Base-by-base conservation (phyloP, 2,113 vertebrate genomes). In the Rousettus leschenaultii region DNA sequence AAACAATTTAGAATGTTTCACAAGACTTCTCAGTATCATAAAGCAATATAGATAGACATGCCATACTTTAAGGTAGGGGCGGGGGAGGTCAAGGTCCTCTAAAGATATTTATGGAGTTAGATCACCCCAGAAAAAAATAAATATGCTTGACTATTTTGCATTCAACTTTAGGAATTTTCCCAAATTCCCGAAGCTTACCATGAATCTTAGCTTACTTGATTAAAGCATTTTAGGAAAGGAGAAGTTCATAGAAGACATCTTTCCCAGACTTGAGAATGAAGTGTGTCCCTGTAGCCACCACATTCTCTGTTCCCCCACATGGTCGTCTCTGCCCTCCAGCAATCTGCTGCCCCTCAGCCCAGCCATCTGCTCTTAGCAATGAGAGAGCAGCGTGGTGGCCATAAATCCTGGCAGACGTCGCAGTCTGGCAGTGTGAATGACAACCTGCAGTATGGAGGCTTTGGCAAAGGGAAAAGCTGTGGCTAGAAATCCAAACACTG, bases 361-460 rank as follows among this genome's bases (percentile, higher is more conserved):
- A 18, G 96, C 98, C 98, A 98, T 98, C 98, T 99, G 98, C 97
- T 98, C 97, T 96, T 92, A 93, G 97, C 96, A 95, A 96, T 15
- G 83, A 98, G 97, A 93, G 98, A 98, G 97, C 98, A 98, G 97
- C 95, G n/a, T 79, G 75, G 94, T 96, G 65, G 97, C 98, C 95
- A 77, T 98, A 92, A 96, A 97, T 43, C 91, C 98, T 98, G 98
- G 98, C 98, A 97, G 98, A 97, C 97, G 4, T 9, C 63, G 97
- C 97, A 93, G 97, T 95, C 98, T 98, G 98, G 98, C 96, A 82
- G 97, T 40, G 97, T 98, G 98, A 98, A 90, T 98, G 98, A 98
- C 98, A 98, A 98, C 59, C 24, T 12, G 95, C 97, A 11, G 98
- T 22, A 68, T 97, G 97, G 97, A 98, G 97, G 98, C 98, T 96